Conservation (phyloP, 2,888 invertebrate species). For the Neria commutata region DNA sequence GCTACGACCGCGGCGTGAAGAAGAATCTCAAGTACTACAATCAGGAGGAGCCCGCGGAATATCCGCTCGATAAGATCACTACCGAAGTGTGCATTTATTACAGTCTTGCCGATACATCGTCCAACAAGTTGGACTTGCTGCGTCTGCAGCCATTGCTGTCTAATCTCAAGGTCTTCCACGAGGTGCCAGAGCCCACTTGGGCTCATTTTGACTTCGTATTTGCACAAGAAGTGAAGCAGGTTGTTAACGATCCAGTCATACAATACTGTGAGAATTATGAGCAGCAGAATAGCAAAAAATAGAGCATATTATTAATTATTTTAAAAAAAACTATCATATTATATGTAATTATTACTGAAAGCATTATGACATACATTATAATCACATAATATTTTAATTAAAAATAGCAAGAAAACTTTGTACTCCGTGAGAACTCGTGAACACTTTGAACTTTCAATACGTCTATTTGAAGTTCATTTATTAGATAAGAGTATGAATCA, state of each 20-base stretch:
- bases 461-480: no score
- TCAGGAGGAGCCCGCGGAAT: slow-evolving; percentile 40
- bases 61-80: slow-evolving; percentile 42
- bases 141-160: slow-evolving; percentile 37
- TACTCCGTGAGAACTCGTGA: no score
- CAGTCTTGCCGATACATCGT: slow-evolving; percentile 43
- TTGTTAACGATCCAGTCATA: slow-evolving; percentile 45
- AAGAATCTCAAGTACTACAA: slow-evolving; percentile 41
- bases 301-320: no score
- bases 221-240: slow-evolving; percentile 42
- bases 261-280: slow-evolving; percentile 38
- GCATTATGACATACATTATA: no score
- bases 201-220: slow-evolving; percentile 54
- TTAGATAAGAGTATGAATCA: no score
- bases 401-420: no score
- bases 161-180: slow-evolving; percentile 35
- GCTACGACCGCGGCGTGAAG: slow-evolving; percentile 43
- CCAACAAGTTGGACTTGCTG: slow-evolving; percentile 37
- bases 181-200: slow-evolving; percentile 46
- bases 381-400: no score
- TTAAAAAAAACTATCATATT: no score
- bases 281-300: no score
- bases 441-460: no score
- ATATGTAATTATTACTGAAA: no score
- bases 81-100: slow-evolving; percentile 43